Evolutionary conservation across 23 tunicate species (phyloP).

Genomic region (Phallusia fumigata): DNA sequence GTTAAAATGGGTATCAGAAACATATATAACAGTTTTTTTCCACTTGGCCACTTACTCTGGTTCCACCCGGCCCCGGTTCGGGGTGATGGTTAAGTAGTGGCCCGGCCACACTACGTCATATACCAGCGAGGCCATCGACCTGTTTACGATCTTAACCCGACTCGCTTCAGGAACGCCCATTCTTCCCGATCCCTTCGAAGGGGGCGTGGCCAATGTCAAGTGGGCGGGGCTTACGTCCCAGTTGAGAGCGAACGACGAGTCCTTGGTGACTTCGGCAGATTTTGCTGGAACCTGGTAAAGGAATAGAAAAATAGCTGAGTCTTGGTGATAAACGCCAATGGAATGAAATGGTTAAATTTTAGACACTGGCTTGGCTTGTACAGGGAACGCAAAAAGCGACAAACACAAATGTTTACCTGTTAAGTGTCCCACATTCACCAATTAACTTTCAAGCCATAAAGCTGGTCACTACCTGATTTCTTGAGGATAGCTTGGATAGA

Average conservation of each 20-base stretch:
- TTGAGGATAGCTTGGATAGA: not conserved
- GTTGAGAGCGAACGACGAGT: constrained; percentile 9
- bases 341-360: too few relatives aligned
- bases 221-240: constrained; percentile 72
- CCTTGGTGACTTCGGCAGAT: not conserved
- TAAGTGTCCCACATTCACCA: too few relatives aligned
- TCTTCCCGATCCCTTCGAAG: not conserved
- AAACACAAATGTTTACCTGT: too few relatives aligned
- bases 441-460: not conserved
- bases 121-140: constrained; percentile 45
- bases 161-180: constrained; percentile 21
- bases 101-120: constrained; percentile 88
- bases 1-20: too few relatives aligned
- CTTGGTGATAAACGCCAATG: too few relatives aligned
- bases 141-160: constrained; percentile 63
- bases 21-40: too few relatives aligned
- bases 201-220: constrained; percentile 47
- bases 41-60: constrained; percentile 84
- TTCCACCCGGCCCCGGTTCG: constrained; percentile 72
- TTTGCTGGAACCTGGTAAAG: not conserved
- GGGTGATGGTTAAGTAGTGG: constrained; percentile 81
- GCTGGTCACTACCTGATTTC: not conserved
- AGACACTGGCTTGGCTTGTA: too few relatives aligned
- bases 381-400: too few relatives aligned
- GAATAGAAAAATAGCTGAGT: too few relatives aligned